Evolutionary conservation across 1,140 invertebrate species (phyloP).

Genomic region (Brachionus manjavacas): DNA sequence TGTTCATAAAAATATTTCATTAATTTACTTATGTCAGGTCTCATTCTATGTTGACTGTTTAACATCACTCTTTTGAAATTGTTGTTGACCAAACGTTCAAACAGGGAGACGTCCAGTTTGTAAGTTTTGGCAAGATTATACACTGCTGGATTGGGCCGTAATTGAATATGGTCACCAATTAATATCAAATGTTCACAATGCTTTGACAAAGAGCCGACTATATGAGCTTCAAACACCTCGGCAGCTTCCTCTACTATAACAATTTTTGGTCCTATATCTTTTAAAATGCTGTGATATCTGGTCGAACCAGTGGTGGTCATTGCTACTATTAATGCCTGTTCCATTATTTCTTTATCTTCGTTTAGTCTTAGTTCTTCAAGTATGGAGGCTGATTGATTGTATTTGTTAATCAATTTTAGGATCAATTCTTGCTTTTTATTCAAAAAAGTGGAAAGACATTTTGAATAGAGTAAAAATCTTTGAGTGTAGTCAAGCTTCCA

Average conservation of each 20-base stretch:
- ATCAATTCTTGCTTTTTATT: not conserved
- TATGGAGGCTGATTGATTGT: not conserved
- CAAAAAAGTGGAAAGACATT: slow-evolving; percentile 42
- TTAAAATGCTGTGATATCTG: slow-evolving; percentile 62
- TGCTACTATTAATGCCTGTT: slow-evolving; percentile 58
- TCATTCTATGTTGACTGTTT: slow-evolving; percentile 51
- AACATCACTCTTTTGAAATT: slow-evolving; percentile 57
- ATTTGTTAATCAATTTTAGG: not conserved
- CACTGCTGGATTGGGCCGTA: slow-evolving; percentile 65
- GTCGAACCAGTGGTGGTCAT: slow-evolving; percentile 74
- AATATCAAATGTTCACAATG: slow-evolving; percentile 45
- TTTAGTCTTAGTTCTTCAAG: not conserved
- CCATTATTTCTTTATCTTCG: slow-evolving; percentile 28
- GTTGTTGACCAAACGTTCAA: slow-evolving; percentile 67
- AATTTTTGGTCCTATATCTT: slow-evolving; percentile 43
- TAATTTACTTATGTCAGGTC: slow-evolving; percentile 49
- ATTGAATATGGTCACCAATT: slow-evolving; percentile 63
- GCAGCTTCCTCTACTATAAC: slow-evolving; percentile 46
- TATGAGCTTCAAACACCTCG: slow-evolving; percentile 45
- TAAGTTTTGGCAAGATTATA: slow-evolving; percentile 62
- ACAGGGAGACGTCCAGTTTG: slow-evolving; percentile 68
- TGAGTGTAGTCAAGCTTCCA: slow-evolving; percentile 44
- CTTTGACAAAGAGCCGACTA: slow-evolving; percentile 42
- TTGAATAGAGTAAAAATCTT: slow-evolving; percentile 46
- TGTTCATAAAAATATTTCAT: slow-evolving; percentile 44